Conservation (phyloP, 2,888 invertebrate genomes). For the Spialia ferax region DNA sequence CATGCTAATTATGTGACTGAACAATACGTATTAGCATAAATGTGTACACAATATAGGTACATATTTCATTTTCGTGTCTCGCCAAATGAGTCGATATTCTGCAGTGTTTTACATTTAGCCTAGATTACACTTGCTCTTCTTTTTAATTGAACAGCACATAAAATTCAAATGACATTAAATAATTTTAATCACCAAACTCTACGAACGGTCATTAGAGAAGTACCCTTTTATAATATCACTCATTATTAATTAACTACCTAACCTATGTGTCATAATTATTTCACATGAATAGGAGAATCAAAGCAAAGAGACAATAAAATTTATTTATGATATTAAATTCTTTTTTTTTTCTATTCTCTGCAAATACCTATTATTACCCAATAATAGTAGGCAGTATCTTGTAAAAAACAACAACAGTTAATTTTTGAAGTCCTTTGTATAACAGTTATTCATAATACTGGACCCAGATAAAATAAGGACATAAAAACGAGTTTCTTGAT, state of each 20-base stretch:
- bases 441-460: not conserved
- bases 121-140: not conserved
- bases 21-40: not conserved
- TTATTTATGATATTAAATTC: too few relatives aligned
- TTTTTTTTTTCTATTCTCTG: too few relatives aligned
- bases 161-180: not conserved
- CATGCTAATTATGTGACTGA: constrained; percentile 8
- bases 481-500: constrained; percentile 26
- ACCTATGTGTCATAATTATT: too few relatives aligned
- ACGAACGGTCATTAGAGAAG: too few relatives aligned
- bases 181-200: too few relatives aligned
- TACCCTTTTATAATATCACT: too few relatives aligned
- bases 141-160: not conserved
- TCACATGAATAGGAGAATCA: too few relatives aligned
- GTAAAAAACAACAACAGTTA: not conserved
- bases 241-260: too few relatives aligned
- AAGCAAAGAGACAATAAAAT: too few relatives aligned
- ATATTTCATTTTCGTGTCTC: not conserved
- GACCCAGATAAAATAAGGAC: constrained; percentile 13
- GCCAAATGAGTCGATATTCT: constrained; percentile 12
- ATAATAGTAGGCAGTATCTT: too few relatives aligned
- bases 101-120: constrained; percentile 9
- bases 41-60: constrained; percentile 8
- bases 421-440: not conserved
- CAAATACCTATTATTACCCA: too few relatives aligned